Conservation (phyloP, 2,797 vertebrate genomes). For the Silurus aristotelis region DNA sequence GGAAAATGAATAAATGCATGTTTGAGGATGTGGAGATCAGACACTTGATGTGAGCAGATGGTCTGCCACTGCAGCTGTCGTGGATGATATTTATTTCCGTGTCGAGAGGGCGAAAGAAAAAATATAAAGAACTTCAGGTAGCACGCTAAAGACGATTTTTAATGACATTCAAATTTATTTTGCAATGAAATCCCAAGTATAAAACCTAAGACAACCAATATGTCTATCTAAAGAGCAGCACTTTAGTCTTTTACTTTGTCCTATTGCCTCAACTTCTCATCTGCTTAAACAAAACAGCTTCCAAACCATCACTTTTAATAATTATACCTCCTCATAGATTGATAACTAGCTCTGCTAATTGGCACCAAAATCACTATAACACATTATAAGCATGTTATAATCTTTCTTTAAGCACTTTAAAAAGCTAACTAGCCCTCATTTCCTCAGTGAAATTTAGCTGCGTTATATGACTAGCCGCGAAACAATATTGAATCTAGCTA, state of each 20-base stretch:
- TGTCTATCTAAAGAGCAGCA: background rate
- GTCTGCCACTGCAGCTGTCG: conserved; percentile 6
- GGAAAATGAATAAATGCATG: conserved; percentile 9
- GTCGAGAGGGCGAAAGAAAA: background rate
- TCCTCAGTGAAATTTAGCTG: background rate
- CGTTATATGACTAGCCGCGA: background rate
- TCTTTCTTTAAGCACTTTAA: background rate
- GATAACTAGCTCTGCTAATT: background rate
- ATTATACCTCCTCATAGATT: background rate
- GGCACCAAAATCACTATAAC: background rate
- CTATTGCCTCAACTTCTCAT: background rate
- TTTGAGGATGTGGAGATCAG: background rate
- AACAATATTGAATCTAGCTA: background rate
- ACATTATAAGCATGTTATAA: background rate
- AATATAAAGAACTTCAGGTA: background rate
- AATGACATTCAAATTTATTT: background rate
- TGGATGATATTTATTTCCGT: conserved; percentile 2
- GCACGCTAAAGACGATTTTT: background rate
- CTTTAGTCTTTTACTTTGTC: background rate
- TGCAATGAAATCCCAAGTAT: background rate
- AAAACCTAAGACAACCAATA: background rate
- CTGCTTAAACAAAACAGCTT: background rate
- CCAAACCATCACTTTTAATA: background rate
- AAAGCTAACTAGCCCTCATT: background rate
- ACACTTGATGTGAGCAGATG: conserved; percentile 2